phyloP scores from a whole-genome alignment of 2,113 vertebrate genomes.

The Megaptera novaeangliae region DNA sequence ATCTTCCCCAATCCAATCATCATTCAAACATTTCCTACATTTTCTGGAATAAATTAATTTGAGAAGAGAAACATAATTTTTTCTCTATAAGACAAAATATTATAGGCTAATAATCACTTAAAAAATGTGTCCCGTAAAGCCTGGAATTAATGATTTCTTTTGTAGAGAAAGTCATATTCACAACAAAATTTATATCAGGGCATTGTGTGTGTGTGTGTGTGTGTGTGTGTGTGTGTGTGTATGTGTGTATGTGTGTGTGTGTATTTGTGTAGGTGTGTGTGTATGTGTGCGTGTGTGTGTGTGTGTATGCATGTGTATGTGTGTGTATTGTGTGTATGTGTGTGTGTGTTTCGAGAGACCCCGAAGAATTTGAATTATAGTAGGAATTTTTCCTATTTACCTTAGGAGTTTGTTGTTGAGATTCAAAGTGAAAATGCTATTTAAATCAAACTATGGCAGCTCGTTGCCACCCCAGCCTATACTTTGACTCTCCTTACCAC shows the following conservation, averaged over 20 bases:
- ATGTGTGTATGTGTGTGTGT: not conserved
- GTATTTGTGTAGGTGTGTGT: rapidly evolving
- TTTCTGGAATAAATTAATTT: not conserved
- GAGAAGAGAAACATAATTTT: not conserved
- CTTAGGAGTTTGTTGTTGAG: not conserved
- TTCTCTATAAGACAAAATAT: not conserved
- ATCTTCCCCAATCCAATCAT: not conserved
- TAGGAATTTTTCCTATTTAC: not conserved
- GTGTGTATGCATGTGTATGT: too few species aligned
- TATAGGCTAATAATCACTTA: not conserved
- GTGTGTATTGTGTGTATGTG: not conserved
- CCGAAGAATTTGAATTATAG: not conserved
- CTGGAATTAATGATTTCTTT: not conserved
- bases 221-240: not conserved
- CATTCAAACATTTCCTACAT: not conserved
- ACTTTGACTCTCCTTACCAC: not conserved
- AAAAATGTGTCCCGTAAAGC: not conserved
- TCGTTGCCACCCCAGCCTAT: rapidly evolving
- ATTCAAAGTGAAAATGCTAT: not conserved
- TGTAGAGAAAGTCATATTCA: not conserved
- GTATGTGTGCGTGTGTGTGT: rapidly evolving
- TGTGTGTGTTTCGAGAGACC: not conserved
- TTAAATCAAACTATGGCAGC: not conserved
- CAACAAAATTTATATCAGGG: not conserved
- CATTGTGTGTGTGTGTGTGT: too few species aligned